These are phyloP conservation scores for Saguinus imperator DNA, from an alignment of 2,113 vertebrate genomes.

Conservation along the genomic window DNA sequence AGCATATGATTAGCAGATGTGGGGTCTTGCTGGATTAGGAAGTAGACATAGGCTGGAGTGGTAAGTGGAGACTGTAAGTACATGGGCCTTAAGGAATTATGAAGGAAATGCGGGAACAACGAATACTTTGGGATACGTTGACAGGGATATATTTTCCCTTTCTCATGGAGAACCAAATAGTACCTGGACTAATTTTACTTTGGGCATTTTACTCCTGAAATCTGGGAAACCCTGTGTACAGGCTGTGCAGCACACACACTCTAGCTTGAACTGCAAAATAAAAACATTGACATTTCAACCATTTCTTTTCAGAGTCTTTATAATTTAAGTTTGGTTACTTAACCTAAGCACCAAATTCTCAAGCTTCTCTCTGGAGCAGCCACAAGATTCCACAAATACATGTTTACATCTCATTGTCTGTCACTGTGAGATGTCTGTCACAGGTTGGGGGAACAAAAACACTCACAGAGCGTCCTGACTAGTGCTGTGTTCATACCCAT, in stretches of 20 bases:
- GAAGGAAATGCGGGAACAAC: neutral
- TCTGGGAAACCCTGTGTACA: neutral
- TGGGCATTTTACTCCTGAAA: neutral
- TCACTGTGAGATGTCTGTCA: neutral
- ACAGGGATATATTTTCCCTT: neutral
- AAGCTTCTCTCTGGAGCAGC: neutral
- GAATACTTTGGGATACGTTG: neutral
- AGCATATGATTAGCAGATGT: neutral
- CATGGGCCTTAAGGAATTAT: neutral
- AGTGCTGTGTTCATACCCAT: neutral
- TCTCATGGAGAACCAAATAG: neutral
- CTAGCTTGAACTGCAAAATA: neutral
- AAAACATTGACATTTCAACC: neutral
- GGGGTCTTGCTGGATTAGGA: neutral
- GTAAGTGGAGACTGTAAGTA: neutral
- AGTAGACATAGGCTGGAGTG: neutral
- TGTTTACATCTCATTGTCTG: neutral
- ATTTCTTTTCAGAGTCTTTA: neutral
- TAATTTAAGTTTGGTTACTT: neutral
- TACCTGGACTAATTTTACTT: neutral
- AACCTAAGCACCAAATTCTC: neutral
- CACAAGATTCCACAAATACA: neutral
- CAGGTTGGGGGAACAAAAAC: neutral
- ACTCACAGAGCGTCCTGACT: neutral
- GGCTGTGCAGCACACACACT: neutral